Percentiles rank a stretch among this genome's conserved stretches.
Conservation (phyloP, 1,140 invertebrate genomes). For the Pachypsylla venusta region DNA sequence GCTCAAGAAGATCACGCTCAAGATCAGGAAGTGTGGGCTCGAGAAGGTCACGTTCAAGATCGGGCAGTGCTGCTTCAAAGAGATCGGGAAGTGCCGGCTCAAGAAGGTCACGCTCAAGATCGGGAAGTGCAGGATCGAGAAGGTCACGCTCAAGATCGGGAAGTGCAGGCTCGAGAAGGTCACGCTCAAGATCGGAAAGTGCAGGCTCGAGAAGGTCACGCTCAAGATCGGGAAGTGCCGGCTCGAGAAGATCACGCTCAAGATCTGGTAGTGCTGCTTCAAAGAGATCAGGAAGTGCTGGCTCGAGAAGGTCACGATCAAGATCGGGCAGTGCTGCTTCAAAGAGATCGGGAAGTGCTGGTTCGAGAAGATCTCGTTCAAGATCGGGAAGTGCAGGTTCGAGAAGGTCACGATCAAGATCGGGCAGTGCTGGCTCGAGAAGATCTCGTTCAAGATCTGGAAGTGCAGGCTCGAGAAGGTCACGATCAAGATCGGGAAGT, state of each 20-base stretch:
- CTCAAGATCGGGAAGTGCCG: conserved; percentile 21
- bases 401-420: conserved; percentile 15
- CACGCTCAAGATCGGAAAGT: conserved; percentile 18
- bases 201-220: conserved; percentile 13
- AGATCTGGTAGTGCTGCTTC: conserved; percentile 6
- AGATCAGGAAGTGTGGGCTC: conserved; percentile 10
- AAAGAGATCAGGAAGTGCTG: conserved; percentile 12
- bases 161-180: conserved; percentile 14
- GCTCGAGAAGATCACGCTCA: conserved; percentile 15
- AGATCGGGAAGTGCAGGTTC: conserved; percentile 19
- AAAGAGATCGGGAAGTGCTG: not conserved
- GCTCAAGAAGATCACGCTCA: conserved; percentile 24
- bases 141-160: conserved; percentile 12
- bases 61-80: conserved; percentile 1
- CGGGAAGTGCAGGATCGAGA: conserved; percentile 15
- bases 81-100: not conserved
- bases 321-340: conserved; percentile 10
- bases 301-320: conserved; percentile 15
- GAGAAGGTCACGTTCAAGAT: not conserved
- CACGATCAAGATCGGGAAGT: conserved; percentile 25
- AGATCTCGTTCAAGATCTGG: conserved; percentile 15
- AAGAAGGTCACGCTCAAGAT: conserved; percentile 15
- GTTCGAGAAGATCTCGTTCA: conserved; percentile 19
- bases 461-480: conserved; percentile 23
- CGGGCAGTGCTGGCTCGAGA: conserved; percentile 11